These are phyloP conservation scores for Parasteatoda lunata DNA, from an alignment of 2,888 invertebrate genomes.

Conservation along the genomic window DNA sequence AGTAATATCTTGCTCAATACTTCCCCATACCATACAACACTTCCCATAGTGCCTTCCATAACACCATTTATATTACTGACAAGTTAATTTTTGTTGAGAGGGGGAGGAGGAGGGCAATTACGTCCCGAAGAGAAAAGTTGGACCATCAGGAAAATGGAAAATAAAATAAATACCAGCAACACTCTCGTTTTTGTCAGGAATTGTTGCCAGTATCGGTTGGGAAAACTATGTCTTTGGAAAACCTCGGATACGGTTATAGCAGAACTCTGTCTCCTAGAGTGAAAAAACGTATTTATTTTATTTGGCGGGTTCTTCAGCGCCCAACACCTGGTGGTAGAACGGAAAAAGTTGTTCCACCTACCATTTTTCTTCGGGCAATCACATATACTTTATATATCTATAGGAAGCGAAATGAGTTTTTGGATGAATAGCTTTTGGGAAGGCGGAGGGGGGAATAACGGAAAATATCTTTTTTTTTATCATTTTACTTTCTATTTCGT, in stretches of 20 bases:
- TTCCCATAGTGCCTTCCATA: slow-evolving; percentile 13
- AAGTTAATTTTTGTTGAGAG: slow-evolving; percentile 66
- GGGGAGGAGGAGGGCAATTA: slow-evolving; percentile 36
- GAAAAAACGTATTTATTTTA: slow-evolving; percentile 56
- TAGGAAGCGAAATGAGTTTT: slow-evolving; percentile 55
- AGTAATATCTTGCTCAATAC: neutral
- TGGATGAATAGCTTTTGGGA: slow-evolving; percentile 50
- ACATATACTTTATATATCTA: slow-evolving; percentile 23
- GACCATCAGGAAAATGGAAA: slow-evolving; percentile 39
- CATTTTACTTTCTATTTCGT: slow-evolving; percentile 36
- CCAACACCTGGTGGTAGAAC: slow-evolving; percentile 37
- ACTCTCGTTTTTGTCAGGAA: slow-evolving; percentile 32
- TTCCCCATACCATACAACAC: slow-evolving; percentile 3
- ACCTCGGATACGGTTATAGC: slow-evolving; percentile 28
- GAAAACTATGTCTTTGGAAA: slow-evolving; percentile 42
- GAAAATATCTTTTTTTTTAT: slow-evolving; percentile 6
- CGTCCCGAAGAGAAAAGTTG: slow-evolving; percentile 43
- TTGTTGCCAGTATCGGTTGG: slow-evolving; percentile 25
- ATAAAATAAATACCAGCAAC: slow-evolving; percentile 56
- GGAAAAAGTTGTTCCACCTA: slow-evolving; percentile 21
- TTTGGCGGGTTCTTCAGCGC: slow-evolving; percentile 13
- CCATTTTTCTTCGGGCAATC: slow-evolving; percentile 23
- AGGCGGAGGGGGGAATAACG: slow-evolving; percentile 11
- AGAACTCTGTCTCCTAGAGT: slow-evolving; percentile 35
- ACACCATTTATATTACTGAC: slow-evolving; percentile 68